A percentile compares a stretch with the other conserved stretches of the same genome.
Conservation (phyloP, 2,888 invertebrate species). For the Pristionchus entomophagus region DNA sequence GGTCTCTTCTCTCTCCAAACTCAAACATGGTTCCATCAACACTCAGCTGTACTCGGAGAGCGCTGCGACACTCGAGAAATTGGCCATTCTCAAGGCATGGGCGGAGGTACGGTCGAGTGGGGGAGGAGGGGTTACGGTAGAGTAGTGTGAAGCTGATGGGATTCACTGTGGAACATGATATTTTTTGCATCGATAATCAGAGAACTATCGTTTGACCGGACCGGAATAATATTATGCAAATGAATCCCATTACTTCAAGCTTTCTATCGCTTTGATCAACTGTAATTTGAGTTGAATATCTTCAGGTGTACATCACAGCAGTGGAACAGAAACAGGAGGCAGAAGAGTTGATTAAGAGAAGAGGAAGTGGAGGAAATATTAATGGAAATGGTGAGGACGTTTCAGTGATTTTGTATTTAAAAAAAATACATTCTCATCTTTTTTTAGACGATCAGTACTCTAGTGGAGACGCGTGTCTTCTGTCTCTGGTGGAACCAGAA, state of each 20-base stretch:
- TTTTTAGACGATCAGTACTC: neutral
- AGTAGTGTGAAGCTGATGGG: neutral
- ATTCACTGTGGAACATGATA: too few relatives aligned
- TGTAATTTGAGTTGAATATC: too few relatives aligned
- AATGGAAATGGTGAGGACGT: slow-evolving; percentile 16
- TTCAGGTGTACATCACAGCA: slow-evolving; percentile 86
- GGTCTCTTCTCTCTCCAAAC: slow-evolving; percentile 94
- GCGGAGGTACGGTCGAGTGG: slow-evolving; percentile 85
- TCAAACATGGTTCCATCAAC: slow-evolving; percentile 77
- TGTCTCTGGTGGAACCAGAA: slow-evolving; percentile 94
- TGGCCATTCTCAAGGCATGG: slow-evolving; percentile 98
- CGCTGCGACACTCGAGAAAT: slow-evolving; percentile 93
- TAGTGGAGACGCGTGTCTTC: slow-evolving; percentile 77
- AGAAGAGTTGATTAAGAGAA: slow-evolving; percentile 29
- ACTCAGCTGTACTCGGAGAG: slow-evolving; percentile 83
- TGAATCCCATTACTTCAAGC: too few relatives aligned
- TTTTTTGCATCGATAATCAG: too few relatives aligned
- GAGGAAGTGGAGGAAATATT: neutral
- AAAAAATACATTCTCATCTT: too few relatives aligned
- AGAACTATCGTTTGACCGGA: too few relatives aligned
- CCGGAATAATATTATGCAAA: too few relatives aligned
- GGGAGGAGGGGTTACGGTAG: neutral
- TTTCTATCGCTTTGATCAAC: neutral
- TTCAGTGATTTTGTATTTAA: neutral
- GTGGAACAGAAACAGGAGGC: slow-evolving; percentile 80